Conservation (phyloP, 2,113 vertebrate genomes). For the Cryptotis parvus region DNA sequence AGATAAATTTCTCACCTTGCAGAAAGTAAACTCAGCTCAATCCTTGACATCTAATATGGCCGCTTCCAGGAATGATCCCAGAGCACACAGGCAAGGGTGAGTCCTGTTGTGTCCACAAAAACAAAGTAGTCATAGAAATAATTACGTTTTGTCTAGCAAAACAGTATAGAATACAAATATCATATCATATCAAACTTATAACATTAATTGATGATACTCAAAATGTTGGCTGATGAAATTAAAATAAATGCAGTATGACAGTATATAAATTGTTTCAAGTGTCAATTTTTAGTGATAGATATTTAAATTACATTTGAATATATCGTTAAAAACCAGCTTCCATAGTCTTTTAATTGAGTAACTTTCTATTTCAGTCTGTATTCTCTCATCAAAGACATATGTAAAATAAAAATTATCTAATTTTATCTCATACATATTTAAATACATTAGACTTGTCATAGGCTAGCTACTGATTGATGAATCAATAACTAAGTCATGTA, state of each 20-base stretch:
- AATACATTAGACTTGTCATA: neutral
- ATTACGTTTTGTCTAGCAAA: neutral
- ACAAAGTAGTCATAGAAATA: neutral
- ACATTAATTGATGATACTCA: neutral
- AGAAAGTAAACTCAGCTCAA: no score
- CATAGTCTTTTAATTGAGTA: constrained; percentile 4
- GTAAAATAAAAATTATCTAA: neutral
- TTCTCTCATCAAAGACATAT: neutral
- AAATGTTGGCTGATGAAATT: neutral
- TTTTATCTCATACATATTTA: neutral
- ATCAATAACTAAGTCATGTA: neutral
- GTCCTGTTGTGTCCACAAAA: no score
- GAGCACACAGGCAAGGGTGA: no score
- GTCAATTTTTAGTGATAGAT: neutral
- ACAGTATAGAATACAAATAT: neutral
- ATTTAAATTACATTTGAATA: neutral
- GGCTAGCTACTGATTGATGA: neutral
- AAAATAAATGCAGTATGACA: neutral
- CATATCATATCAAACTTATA: neutral
- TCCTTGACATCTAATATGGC: no score
- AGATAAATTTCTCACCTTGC: no score
- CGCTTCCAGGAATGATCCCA: no score
- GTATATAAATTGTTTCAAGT: neutral
- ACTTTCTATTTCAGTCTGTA: constrained; percentile 25
- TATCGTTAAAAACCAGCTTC: neutral